A percentile compares a stretch with the other conserved stretches of the same genome.
Conservation (phyloP, 2,797 vertebrate species). For the Anguilla obscura region DNA sequence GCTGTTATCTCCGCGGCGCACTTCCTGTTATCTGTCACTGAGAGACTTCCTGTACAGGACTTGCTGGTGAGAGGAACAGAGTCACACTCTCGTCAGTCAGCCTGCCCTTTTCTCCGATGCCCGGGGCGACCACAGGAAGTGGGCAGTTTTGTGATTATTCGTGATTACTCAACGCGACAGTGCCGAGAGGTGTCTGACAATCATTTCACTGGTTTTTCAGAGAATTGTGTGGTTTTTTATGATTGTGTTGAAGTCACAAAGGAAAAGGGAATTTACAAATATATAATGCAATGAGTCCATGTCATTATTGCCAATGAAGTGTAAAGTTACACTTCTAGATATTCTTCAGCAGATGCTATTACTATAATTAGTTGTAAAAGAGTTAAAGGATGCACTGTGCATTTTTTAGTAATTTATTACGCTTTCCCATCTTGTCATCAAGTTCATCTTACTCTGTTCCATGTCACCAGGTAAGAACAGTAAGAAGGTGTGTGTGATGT, state of each 20-base stretch:
- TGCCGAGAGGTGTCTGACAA: neutral
- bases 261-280: neutral
- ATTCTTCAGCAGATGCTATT: neutral
- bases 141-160: neutral
- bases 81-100: neutral
- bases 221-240: neutral
- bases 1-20: neutral
- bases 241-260: neutral
- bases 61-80: neutral
- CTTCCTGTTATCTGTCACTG: neutral
- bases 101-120: neutral
- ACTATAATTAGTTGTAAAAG: neutral
- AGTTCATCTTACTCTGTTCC: neutral
- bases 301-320: neutral
- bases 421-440: neutral
- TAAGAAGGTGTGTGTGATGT: neutral
- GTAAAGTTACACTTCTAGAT: neutral
- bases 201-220: neutral
- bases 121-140: neutral
- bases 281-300: neutral
- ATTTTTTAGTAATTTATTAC: neutral
- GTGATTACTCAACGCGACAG: neutral
- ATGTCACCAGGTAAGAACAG: neutral
- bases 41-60: neutral
- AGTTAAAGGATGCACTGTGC: neutral